These are phyloP conservation scores for Monomorium pharaonis DNA, from an alignment of 1,140 invertebrate genomes.

Conservation along the genomic window DNA sequence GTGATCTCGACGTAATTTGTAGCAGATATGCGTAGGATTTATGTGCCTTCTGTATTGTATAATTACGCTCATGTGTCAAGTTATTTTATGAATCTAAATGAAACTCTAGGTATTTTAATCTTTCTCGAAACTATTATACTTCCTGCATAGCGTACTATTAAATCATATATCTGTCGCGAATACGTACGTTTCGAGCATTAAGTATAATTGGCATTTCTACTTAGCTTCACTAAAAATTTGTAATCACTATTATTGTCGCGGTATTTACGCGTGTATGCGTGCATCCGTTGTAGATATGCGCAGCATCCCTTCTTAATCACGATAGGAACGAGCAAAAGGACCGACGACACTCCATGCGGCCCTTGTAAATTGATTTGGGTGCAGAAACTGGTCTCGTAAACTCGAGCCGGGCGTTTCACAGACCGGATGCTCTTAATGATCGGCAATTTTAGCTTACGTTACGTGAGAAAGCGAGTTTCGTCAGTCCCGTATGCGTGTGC, in stretches of 20 bases:
- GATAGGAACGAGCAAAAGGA: constrained; percentile 28
- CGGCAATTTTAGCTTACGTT: constrained; percentile 69
- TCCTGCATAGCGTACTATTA: not conserved
- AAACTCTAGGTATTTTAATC: not conserved
- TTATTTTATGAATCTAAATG: not conserved
- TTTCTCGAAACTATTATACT: not conserved
- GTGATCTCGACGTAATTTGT: not conserved
- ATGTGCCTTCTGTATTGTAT: not conserved
- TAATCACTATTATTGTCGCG: constrained; percentile 41
- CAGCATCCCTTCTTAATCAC: not conserved
- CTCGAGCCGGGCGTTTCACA: constrained; percentile 61
- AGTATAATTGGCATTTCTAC: not conserved
- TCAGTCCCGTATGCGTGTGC: not conserved
- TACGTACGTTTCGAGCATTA: not conserved
- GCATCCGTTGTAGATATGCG: not conserved
- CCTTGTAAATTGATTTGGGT: constrained; percentile 69
- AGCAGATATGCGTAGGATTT: not conserved
- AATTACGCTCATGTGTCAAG: not conserved
- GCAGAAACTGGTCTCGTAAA: constrained; percentile 72
- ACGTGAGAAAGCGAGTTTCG: constrained; percentile 57
- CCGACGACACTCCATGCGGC: constrained; percentile 28
- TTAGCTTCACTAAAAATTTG: not conserved
- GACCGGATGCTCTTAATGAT: constrained; percentile 74
- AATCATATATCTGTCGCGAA: constrained; percentile 3
- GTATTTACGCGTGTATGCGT: not conserved